phyloP scores from a whole-genome alignment of 2,888 invertebrate genomes.

The Panopea generosa region DNA sequence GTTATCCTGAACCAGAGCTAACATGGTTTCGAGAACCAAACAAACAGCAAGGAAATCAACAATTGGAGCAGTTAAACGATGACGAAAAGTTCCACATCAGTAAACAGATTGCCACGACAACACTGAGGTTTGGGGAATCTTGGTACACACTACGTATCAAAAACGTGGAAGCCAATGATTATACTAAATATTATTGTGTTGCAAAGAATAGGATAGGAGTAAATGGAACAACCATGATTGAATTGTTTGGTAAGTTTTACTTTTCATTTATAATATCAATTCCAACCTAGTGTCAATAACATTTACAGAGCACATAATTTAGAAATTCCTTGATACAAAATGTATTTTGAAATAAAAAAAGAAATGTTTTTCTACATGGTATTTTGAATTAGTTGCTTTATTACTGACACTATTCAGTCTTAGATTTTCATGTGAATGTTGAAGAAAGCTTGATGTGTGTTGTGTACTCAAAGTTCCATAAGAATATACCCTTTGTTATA shows the following conservation, averaged over 20 bases:
- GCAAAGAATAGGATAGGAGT: conserved; percentile 78
- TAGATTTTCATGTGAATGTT: no score
- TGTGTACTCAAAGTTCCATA: no score
- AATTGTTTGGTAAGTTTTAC: conserved; percentile 82
- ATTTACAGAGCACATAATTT: no score
- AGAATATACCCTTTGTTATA: no score
- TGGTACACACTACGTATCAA: conserved; percentile 83
- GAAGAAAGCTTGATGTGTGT: no score
- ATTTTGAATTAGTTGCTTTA: no score
- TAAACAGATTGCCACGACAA: conserved; percentile 73
- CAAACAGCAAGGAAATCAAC: conserved; percentile 51
- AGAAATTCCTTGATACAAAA: no score
- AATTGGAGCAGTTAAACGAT: conserved; percentile 71
- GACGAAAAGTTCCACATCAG: conserved; percentile 81
- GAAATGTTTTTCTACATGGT: no score
- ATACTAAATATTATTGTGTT: conserved; percentile 79
- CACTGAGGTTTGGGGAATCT: conserved; percentile 74
- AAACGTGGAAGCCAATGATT: conserved; percentile 82
- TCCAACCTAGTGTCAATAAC: background rate
- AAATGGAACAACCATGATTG: conserved; percentile 64
- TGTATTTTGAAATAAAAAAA: no score
- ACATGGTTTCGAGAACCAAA: conserved; percentile 74
- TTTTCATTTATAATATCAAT: background rate
- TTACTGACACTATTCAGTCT: no score
- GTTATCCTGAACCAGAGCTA: conserved; percentile 81